Evolutionary conservation across 2,797 vertebrate species (phyloP), one percentile per base, ranked within the genome.

Genomic region (Pangasius macronema): DNA sequence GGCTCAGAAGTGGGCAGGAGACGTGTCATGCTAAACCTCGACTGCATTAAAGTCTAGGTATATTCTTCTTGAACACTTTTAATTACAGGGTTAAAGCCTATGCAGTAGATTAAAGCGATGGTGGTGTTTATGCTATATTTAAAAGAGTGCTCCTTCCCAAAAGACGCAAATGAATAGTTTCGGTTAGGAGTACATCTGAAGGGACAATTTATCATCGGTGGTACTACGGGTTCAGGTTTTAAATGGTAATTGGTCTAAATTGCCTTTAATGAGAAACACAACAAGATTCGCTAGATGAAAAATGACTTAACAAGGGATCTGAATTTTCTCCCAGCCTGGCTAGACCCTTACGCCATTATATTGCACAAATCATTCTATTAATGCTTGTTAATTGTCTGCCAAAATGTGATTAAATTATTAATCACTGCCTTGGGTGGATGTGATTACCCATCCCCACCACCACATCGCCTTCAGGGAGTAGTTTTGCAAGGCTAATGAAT

Each of bases 401-500:
- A 87, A 90, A 90, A 88, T 88, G 57, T 85, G 88, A 91, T 90
- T 90, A 73, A 88, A 92, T 85, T 84, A 90, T 91, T 89, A 90
- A 91, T 92, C 88, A 88, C 79, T 30, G 59, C 68, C 82, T 89
- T 79, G 88, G 70, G 46, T 88, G 89, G 89, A 87, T 85, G 80
- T 77, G 88, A 87, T 85, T 90, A 81, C 70, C 87, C 70, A 82
- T 68, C 83, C 82, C 59, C 46, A 51, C 49, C 83, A 87, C 57
- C 70, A 79, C n/a, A 70, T 59, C 76, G 83, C 83, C 81, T 86
- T 88, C 63, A 49, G 84, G 83, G 86, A 89, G 51, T 77, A 22
- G 51, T 88, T 85, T 85, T 87, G 36, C 80, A 83, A 85, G 36
- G 30, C 65, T 86, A 86, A 91, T 89, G 86, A 83, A 84, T 76